A percentile compares a stretch with the other conserved stretches of the same genome.
These are phyloP conservation scores for Belgica antarctica DNA, from an alignment of 2,888 invertebrate genomes.

Conservation along the genomic window DNA sequence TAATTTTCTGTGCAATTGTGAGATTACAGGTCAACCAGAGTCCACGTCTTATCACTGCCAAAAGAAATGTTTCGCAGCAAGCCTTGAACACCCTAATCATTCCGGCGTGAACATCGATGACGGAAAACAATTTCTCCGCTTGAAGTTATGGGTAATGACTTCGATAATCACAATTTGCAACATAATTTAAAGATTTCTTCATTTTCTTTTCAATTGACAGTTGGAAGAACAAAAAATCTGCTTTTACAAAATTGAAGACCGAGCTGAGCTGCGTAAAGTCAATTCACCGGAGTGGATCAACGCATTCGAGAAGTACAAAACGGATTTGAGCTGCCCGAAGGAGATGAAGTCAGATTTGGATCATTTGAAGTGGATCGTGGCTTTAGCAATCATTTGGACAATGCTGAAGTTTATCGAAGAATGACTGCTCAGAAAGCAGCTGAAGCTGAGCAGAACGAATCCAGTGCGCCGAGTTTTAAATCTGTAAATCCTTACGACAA, in stretches of 20 bases:
- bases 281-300: slow-evolving; percentile 67
- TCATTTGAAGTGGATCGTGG: slow-evolving; percentile 81
- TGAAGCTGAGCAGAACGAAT: slow-evolving; percentile 58
- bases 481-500: slow-evolving; percentile 82
- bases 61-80: too few species aligned
- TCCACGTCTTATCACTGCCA: too few species aligned
- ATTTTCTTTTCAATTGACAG: too few species aligned
- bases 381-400: slow-evolving; percentile 79
- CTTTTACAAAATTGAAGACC: slow-evolving; percentile 78
- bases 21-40: too few species aligned
- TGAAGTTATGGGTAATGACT: slow-evolving; percentile 71
- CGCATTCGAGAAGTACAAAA: slow-evolving; percentile 70
- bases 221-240: slow-evolving; percentile 92
- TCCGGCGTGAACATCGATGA: slow-evolving; percentile 70
- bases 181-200: too few species aligned
- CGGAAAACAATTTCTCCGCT: slow-evolving; percentile 52
- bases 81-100: slow-evolving; percentile 74
- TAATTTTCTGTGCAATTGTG: too few species aligned
- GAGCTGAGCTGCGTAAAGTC: slow-evolving; percentile 69
- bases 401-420: slow-evolving; percentile 67
- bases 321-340: slow-evolving; percentile 72
- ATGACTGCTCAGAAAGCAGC: slow-evolving; percentile 62
- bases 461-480: slow-evolving; percentile 68
- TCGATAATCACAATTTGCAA: too few species aligned
- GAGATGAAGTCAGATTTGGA: slow-evolving; percentile 61